Evolutionary conservation across 2,113 vertebrate genomes (phyloP), one percentile per base, ranked within the genome.

Genomic region (Cnemophilus loriae): DNA sequence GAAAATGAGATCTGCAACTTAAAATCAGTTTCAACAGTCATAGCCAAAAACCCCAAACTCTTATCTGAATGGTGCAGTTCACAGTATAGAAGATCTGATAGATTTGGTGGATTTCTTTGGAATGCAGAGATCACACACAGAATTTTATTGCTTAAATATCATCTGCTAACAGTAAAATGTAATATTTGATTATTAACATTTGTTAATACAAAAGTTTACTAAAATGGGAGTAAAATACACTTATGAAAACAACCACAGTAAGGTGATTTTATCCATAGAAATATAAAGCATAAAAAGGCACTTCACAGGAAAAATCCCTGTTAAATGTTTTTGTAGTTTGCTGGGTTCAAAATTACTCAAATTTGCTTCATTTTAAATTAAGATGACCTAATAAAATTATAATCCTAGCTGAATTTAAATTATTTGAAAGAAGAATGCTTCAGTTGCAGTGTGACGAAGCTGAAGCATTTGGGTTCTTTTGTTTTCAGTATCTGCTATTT

Each of bases 81-180:
- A 24, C 15, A 30, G 9, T 56, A 17, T 28, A 59, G 47, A 35
- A 81, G 42, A 50, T 19, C 33, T 82, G 42, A 41, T n/a, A 60
- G 28, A 57, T 80, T 80, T 61, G 68, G 18, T 42, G 32, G 35
- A 83, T 84, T 84, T 87, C 13, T 79, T 91, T 52, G 83, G 26
- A 64, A 39, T 52, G 52, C 35, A 55, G 68, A 44, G 27, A 61
- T 75, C 39, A 64, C 53, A 75, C 4, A 2, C 5, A 33, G 37
- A 59, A 60, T 74, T 87, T 84, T 90, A 18, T 96, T 95, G 12
- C 30, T 91, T 89, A 89, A 77, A 44, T 78, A 52, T 30, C 2
- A 49, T 59, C 57, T 75, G 16, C 50, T 41, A 56, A 39, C 9
- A 39, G 33, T 76, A 83, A 84, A 67, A 24, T 7, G 6, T 80